phyloP scores from a whole-genome alignment of 2,888 invertebrate species.

The Macroteleia sp. region DNA sequence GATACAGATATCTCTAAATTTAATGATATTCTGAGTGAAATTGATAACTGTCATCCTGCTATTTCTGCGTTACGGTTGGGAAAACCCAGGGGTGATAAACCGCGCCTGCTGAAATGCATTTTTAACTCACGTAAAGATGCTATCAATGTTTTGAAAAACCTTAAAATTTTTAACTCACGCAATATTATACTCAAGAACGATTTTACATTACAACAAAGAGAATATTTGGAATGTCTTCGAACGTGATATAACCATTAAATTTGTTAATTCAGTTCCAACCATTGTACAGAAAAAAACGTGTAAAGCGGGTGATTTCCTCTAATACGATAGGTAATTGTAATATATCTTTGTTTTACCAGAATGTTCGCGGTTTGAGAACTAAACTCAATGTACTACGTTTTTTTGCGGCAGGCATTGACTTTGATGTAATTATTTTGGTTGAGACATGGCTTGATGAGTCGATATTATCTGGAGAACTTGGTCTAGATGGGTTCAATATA shows the following conservation, averaged over 20 bases:
- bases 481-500: background rate
- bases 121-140: background rate
- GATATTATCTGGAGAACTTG: background rate
- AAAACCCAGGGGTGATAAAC: background rate
- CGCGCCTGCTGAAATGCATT: background rate
- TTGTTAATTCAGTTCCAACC: background rate
- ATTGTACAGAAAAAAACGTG: constrained; percentile 4
- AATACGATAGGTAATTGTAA: background rate
- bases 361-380: constrained; percentile 2
- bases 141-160: background rate
- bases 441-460: constrained; percentile 8
- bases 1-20: background rate
- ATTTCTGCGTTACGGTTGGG: background rate
- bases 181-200: background rate
- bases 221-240: background rate
- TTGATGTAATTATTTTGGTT: background rate
- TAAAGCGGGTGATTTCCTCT: background rate
- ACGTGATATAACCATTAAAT: background rate
- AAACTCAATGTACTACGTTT: background rate
- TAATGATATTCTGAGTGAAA: background rate
- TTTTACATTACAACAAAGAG: background rate
- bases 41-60: background rate
- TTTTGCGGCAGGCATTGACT: background rate
- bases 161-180: background rate
- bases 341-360: background rate